A percentile compares a stretch with the other conserved stretches of the same genome.
phyloP scores from a whole-genome alignment of 1,140 invertebrate species.

The Cyrtorhinus lividipennis region DNA sequence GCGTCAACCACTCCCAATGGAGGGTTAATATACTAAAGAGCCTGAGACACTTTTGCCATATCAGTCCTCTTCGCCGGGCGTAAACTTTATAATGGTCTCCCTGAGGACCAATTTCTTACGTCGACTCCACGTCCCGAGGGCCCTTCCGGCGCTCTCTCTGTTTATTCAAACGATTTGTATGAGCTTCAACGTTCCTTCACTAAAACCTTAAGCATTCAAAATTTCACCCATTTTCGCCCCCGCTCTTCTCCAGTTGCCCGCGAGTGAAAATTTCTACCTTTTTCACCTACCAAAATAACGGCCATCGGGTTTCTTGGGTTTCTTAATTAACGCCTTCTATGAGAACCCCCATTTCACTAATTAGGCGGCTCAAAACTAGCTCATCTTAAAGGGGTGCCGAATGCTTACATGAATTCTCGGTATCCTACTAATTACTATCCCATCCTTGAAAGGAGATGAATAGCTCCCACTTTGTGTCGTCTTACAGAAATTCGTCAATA shows the following conservation, averaged over 20 bases:
- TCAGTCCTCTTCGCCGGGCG: conserved; percentile 5
- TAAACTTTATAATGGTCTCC: conserved; percentile 5
- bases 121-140: background rate
- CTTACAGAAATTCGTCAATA: too few species aligned
- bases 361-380: too few species aligned
- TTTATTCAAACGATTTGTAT: conserved; percentile 7
- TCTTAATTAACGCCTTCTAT: too few species aligned
- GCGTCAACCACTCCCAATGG: background rate
- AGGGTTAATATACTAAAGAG: conserved; percentile 2
- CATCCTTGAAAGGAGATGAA: too few species aligned
- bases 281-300: background rate
- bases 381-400: too few species aligned
- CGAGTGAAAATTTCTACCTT: background rate
- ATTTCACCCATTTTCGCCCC: too few species aligned
- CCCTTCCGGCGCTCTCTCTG: background rate
- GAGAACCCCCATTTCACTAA: too few species aligned
- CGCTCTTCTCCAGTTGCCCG: too few species aligned
- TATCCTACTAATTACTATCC: too few species aligned
- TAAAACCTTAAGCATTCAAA: background rate
- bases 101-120: conserved; percentile 2
- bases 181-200: background rate
- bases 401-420: too few species aligned
- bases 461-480: too few species aligned
- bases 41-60: background rate
- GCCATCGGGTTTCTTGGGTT: too few species aligned